A percentile compares a stretch with the other conserved stretches of the same genome.
These are phyloP conservation scores for Muschampia plurimacula DNA, from an alignment of 2,888 invertebrate genomes.

Conservation along the genomic window DNA sequence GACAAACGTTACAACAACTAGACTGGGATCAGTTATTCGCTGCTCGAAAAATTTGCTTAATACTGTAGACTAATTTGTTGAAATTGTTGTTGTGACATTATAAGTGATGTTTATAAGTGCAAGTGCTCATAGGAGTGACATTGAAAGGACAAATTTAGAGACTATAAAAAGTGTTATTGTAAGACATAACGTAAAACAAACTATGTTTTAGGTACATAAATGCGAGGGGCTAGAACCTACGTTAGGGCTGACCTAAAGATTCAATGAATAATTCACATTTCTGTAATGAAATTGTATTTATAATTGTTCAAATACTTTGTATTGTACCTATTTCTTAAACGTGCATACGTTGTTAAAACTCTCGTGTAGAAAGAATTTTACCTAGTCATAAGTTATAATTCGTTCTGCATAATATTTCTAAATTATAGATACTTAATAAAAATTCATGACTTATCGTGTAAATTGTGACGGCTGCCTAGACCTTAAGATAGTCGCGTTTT, in stretches of 20 bases:
- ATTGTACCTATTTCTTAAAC: constrained; percentile 47
- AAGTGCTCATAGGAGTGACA: constrained; percentile 57
- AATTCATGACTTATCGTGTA: constrained; percentile 62
- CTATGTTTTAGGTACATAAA: constrained; percentile 40
- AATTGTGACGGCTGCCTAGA: constrained; percentile 66
- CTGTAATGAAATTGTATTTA: constrained; percentile 15
- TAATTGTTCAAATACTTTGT: constrained; percentile 28
- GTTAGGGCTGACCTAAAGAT: constrained; percentile 32
- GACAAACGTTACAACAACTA: constrained; percentile 71
- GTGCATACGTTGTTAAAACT: constrained; percentile 57
- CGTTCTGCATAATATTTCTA: constrained; percentile 70
- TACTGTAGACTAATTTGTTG: constrained; percentile 73
- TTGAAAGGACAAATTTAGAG: constrained; percentile 40
- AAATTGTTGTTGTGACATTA: constrained; percentile 74
- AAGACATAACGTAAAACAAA: constrained; percentile 43
- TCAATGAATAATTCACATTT: constrained; percentile 30
- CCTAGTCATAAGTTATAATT: constrained; percentile 84
- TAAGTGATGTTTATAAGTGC: constrained; percentile 65
- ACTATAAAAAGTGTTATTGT: constrained; percentile 42
- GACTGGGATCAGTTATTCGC: constrained; percentile 86
- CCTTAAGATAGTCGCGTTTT: constrained; percentile 53
- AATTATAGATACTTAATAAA: constrained; percentile 65
- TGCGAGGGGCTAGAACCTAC: constrained; percentile 40
- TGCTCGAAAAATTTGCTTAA: constrained; percentile 81
- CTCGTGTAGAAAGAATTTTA: constrained; percentile 77